Evolutionary conservation across 1,140 invertebrate genomes (phyloP), one percentile per base, ranked within the genome.

Genomic region (Penaeus indicus): DNA sequence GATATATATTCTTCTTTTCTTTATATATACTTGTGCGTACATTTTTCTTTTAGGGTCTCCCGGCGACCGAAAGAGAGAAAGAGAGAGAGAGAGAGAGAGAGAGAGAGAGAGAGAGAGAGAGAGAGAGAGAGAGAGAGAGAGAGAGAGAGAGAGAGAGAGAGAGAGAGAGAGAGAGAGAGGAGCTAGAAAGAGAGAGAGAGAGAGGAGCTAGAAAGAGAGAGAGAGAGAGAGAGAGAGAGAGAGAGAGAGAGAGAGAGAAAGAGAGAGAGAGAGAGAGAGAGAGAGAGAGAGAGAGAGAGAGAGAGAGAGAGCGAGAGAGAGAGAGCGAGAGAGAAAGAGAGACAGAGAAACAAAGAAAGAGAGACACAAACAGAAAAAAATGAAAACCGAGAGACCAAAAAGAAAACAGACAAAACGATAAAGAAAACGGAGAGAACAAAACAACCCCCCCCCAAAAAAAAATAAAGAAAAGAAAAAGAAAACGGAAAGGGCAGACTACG

Each of bases 251-350:
- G 22, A 16, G 22, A 22, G 16, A 18, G 32, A n/a, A 22, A 72
- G 32, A 72, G 16, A 22, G 32, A 72, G 25, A 72, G 19, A 72
- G 32, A n/a, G 11, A 32, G 32, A 32, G 22, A 27, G 67, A 25
- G n/a, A 22, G 25, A 27, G 67, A 32, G 11, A 81, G 79, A 11
- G 79, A 54, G 47, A 60, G 60, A 47, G 47, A 47, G 42, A 81
- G 25, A 47, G 19, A 81, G 47, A 81, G 19, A 60, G 42, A n/a
- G 25, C 75, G 0, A 77, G 25, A 85, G 32, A 75, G 84, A 77
- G 32, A 85, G 67, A 75, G 32, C 75, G 67, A 77, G 64, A 75
- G 67, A 60, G 67, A 85, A 32, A 69, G 25, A 83, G 62, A 63
- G 62, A 83, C 61, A 83, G 67, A 16, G n/a, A 32, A 0, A 32